Conservation (phyloP, 1,140 invertebrate species). For the Drosophila guanche region DNA sequence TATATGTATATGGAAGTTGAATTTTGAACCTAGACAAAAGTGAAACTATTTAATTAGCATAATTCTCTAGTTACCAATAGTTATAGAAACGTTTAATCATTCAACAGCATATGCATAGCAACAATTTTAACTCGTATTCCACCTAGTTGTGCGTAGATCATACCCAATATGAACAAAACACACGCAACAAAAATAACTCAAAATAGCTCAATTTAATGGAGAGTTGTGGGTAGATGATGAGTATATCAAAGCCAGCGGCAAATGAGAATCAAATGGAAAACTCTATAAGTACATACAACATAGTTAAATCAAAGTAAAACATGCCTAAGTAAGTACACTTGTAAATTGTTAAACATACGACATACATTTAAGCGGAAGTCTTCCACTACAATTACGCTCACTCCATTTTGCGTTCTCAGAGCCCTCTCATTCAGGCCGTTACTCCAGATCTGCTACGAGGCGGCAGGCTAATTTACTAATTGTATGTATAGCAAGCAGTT, state of each 20-base stretch:
- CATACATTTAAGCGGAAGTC: constrained; percentile 82
- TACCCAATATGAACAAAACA: constrained; percentile 44
- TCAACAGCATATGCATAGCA: constrained; percentile 49
- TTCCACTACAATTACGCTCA: constrained; percentile 81
- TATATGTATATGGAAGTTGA: constrained; percentile 66
- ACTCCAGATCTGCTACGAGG: constrained; percentile 15
- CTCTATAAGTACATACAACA: background rate
- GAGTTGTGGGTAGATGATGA: constrained; percentile 15
- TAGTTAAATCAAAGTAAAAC: constrained; percentile 4
- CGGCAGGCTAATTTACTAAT: constrained; percentile 36
- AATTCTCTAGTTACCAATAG: constrained; percentile 48
- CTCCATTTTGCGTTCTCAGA: constrained; percentile 27
- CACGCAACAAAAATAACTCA: constrained; percentile 30
- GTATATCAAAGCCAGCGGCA: constrained; percentile 42
- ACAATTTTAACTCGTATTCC: constrained; percentile 66
- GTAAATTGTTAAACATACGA: constrained; percentile 32
- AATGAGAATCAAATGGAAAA: constrained; percentile 57
- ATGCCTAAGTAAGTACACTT: too few relatives aligned
- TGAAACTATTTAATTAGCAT: constrained; percentile 50
- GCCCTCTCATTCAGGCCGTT: constrained; percentile 24
- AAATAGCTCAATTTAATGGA: constrained; percentile 28
- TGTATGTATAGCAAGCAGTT: constrained; percentile 22
- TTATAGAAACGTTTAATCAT: constrained; percentile 61
- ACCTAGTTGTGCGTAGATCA: constrained; percentile 53
- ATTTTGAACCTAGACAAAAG: constrained; percentile 54